phyloP scores from a whole-genome alignment of 1,140 invertebrate genomes.

The Drosophila ogumai region DNA sequence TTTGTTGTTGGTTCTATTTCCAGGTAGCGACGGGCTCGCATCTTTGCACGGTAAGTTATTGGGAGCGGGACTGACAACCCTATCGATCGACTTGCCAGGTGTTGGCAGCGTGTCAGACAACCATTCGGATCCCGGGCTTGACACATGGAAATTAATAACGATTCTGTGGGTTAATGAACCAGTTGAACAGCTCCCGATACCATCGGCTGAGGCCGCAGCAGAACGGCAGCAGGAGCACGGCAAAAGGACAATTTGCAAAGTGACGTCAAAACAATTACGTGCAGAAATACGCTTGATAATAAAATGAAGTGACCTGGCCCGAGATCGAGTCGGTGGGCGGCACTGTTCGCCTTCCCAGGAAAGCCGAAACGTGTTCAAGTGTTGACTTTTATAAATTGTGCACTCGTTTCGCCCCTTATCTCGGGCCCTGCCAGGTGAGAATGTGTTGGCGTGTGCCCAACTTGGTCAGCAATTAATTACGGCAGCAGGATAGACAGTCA shows the following conservation, averaged over 20 bases:
- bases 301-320: conserved; percentile 69
- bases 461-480: conserved; percentile 79
- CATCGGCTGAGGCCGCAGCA: conserved; percentile 13
- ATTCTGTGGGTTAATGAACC: conserved; percentile 65
- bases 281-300: conserved; percentile 80
- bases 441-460: conserved; percentile 70
- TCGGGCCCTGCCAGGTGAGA: conserved; percentile 25
- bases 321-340: neutral
- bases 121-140: conserved; percentile 34
- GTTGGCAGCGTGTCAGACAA: conserved; percentile 33
- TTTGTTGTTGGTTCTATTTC: conserved; percentile 30
- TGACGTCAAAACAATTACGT: conserved; percentile 83
- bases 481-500: conserved; percentile 29
- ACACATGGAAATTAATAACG: conserved; percentile 62
- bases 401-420: conserved; percentile 52
- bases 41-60: conserved; percentile 20
- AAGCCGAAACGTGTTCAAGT: conserved; percentile 77
- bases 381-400: conserved; percentile 83
- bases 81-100: conserved; percentile 50
- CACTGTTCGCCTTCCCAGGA: conserved; percentile 36
- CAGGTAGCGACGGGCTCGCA: conserved; percentile 14
- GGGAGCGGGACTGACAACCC: neutral
- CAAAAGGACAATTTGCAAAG: conserved; percentile 75
- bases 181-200: conserved; percentile 39
- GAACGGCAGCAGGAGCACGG: neutral